Percentiles rank a stretch among this genome's conserved stretches.
Evolutionary conservation across 2,888 invertebrate genomes (phyloP).

Genomic region (Cinara cedri): DNA sequence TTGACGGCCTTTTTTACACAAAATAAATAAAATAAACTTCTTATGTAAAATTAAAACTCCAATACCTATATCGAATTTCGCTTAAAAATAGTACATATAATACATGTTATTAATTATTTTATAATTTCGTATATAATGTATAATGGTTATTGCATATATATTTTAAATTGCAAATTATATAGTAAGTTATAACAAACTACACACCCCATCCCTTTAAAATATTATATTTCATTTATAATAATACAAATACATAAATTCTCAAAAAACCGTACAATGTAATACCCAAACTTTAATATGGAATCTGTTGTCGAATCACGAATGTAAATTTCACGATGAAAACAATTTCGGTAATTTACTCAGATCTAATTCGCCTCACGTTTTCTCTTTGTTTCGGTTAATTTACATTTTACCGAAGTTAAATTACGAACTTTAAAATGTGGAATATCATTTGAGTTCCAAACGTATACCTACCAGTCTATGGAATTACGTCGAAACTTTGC

Average conservation of each 20-base stretch:
- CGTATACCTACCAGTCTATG: constrained; percentile 9
- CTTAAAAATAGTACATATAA: too few relatives aligned
- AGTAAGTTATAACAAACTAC: too few relatives aligned
- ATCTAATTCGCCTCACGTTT: constrained; percentile 24
- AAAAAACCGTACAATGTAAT: neutral
- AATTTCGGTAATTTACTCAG: constrained; percentile 31
- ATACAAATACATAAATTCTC: neutral
- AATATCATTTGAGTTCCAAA: constrained; percentile 32
- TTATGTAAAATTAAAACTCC: too few relatives aligned
- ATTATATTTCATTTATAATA: neutral
- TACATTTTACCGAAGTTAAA: constrained; percentile 46
- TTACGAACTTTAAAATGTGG: constrained; percentile 42
- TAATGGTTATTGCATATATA: too few relatives aligned
- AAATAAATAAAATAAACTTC: too few relatives aligned
- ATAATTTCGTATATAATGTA: too few relatives aligned
- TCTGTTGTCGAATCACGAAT: constrained; percentile 32
- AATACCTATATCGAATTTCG: too few relatives aligned
- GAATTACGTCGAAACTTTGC: constrained; percentile 39
- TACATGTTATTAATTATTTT: too few relatives aligned
- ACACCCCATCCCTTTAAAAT: too few relatives aligned
- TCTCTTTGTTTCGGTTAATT: constrained; percentile 48
- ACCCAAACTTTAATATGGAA: neutral
- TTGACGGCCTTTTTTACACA: too few relatives aligned
- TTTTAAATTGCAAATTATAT: too few relatives aligned
- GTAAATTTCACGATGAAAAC: constrained; percentile 38